phyloP scores from a whole-genome alignment of 1,140 invertebrate genomes.

The Gryllus bimaculatus region DNA sequence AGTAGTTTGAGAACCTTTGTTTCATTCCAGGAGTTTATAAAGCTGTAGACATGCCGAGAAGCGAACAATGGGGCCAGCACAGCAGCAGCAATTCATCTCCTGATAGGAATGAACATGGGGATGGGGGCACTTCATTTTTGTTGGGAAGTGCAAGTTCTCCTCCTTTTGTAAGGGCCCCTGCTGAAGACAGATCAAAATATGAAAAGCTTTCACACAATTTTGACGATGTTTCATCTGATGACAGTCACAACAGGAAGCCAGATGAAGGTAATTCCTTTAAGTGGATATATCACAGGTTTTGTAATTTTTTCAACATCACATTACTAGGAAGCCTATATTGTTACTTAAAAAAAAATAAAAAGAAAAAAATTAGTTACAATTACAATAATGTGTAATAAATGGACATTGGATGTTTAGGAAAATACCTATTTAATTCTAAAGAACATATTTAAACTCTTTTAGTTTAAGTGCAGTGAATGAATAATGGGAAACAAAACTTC shows the following conservation, averaged over 20 bases:
- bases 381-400: too few relatives aligned
- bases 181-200: slow-evolving; percentile 69
- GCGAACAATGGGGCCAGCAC: not conserved
- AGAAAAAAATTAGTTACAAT: too few relatives aligned
- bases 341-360: too few relatives aligned
- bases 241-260: slow-evolving; percentile 19
- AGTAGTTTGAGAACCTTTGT: not conserved
- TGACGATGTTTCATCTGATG: slow-evolving; percentile 51
- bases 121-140: not conserved
- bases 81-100: slow-evolving; percentile 9
- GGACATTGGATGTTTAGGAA: too few relatives aligned
- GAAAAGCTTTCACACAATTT: slow-evolving; percentile 56
- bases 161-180: slow-evolving; percentile 50
- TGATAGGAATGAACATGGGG: not conserved
- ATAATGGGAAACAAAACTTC: too few relatives aligned
- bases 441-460: too few relatives aligned
- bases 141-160: slow-evolving; percentile 25
- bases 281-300: not conserved
- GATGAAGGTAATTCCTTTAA: slow-evolving; percentile 12
- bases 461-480: too few relatives aligned
- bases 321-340: not conserved
- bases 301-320: not conserved
- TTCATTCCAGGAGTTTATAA: not conserved
- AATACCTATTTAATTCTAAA: too few relatives aligned
- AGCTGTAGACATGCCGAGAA: not conserved